Percentiles rank a stretch among this genome's conserved stretches.
Conservation (phyloP, 1,140 invertebrate genomes). For the Epicauta chinensis region DNA sequence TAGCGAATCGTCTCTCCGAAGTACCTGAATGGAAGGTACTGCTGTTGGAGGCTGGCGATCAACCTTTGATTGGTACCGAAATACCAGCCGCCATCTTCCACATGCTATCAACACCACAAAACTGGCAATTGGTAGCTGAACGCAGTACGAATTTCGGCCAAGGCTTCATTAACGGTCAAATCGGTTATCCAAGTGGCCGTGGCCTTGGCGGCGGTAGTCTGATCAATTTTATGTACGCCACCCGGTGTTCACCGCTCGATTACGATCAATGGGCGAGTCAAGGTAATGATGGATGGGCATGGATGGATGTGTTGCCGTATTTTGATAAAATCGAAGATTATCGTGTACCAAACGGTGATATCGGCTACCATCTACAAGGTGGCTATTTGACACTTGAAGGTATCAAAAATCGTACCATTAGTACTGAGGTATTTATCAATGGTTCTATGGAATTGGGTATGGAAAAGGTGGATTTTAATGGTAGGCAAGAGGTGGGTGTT, state of each 20-base stretch:
- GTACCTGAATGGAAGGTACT: conserved; percentile 59
- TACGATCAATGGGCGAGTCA: conserved; percentile 64
- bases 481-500: conserved; percentile 43
- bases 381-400: conserved; percentile 18
- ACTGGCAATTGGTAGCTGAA: conserved; percentile 72
- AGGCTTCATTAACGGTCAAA: conserved; percentile 47
- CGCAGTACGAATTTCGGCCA: conserved; percentile 59
- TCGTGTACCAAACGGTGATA: conserved; percentile 49
- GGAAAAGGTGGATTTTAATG: conserved; percentile 34
- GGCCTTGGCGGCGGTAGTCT: conserved; percentile 67
- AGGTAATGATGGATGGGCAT: too few species aligned
- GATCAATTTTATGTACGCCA: conserved; percentile 85
- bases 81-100: conserved; percentile 61
- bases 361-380: conserved; percentile 49
- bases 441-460: conserved; percentile 51
- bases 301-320: conserved; percentile 69
- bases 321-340: conserved; percentile 72
- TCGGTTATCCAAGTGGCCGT: conserved; percentile 55
- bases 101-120: conserved; percentile 61
- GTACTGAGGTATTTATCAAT: conserved; percentile 49
- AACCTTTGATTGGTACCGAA: conserved; percentile 63
- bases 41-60: conserved; percentile 60
- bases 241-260: conserved; percentile 63
- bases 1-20: conserved; percentile 65
- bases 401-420: conserved; percentile 1